Base-by-base conservation (phyloP, 2,113 vertebrate species). In the Candoia aspera region DNA sequence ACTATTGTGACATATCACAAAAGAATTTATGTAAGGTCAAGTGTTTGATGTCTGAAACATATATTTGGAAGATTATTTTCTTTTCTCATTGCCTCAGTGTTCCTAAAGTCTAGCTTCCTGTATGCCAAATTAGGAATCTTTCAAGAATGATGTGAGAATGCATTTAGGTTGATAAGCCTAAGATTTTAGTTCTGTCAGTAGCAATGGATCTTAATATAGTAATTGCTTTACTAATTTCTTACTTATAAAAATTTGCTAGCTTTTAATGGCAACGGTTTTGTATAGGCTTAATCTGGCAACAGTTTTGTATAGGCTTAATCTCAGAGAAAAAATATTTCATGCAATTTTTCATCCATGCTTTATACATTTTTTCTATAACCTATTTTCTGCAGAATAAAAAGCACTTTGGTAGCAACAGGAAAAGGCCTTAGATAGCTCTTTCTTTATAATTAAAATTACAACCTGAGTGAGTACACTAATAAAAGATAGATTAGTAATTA, bases 21-120 rank as follows among this genome's bases (percentile, higher is more conserved):
- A 37, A 83, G 23, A 91, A 87, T 57, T 87, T 73, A 79, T 94
- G 94, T 90, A 0, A 90, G 86, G 92, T 58, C 92, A 91, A 85
- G 93, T 55, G 91, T 86, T 95, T 90, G 73, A 1, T 3, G 88
- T 33, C 37, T 87, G 90, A 95, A 88, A 92, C 86, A 92, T 26
- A 85, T 64, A 94, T 92, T 62, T 92, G 1, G 10, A 49, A 13
- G 57, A 46, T 58, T 46, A 55, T 86, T 91, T 93, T 60, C 89
- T 94, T 59, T 87, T 91, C 87, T 84, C 13, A 49, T 84, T 84
- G 24, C 8, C 19, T 59, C 19, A 49, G 46, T 54, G 15, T 26
- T 84, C 79, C 58, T 84, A 59, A 42, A 26, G 12, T 84, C 37
- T 23, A 58, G 6, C 9, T 29, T 26, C 3, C 24, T 19, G 1